Conservation (phyloP, 2,797 vertebrate species). For the Pseudotriccus pelzelni region DNA sequence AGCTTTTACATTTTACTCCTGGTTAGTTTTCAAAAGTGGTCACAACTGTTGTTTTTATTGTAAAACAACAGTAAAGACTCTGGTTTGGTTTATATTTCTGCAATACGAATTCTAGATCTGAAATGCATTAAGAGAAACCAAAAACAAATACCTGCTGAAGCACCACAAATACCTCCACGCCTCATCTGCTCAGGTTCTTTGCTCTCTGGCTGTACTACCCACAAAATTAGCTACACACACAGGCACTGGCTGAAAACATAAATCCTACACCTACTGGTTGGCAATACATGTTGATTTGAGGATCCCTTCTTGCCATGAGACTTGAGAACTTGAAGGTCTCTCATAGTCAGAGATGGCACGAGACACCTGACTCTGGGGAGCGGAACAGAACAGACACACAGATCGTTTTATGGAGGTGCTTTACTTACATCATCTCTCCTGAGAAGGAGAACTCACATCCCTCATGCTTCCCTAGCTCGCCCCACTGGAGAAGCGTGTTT, state of each 20-base stretch:
- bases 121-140: background rate
- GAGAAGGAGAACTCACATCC: background rate
- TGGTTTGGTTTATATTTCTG: background rate
- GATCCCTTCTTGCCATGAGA: background rate
- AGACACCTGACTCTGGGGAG: background rate
- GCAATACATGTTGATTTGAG: background rate
- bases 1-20: background rate
- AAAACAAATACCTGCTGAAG: background rate
- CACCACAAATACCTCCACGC: background rate
- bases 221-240: background rate
- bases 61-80: background rate
- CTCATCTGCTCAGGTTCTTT: background rate
- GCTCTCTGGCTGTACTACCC: accelerated
- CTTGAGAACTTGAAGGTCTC: background rate
- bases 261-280: background rate
- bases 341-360: accelerated
- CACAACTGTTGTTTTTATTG: background rate
- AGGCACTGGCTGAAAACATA: background rate
- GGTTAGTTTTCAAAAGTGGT: background rate
- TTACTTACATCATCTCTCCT: background rate
- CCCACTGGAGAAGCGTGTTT: background rate
- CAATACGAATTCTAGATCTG: background rate
- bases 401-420: background rate
- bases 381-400: accelerated
- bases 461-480: background rate